Evolutionary conservation across 2,888 invertebrate genomes (phyloP).

Genomic region (Seladonia tumulorum): DNA sequence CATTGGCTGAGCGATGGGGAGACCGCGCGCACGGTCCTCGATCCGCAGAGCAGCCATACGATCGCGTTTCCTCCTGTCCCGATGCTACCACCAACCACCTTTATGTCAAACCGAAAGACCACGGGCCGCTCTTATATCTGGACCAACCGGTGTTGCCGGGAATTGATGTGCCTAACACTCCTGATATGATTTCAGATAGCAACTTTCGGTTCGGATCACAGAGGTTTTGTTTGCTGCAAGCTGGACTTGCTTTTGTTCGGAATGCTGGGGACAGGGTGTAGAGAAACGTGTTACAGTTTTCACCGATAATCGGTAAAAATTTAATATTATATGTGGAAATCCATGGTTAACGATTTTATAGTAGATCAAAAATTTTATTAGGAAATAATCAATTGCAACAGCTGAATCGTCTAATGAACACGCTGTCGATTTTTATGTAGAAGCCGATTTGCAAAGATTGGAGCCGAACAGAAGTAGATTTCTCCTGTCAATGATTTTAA

Average conservation of each 20-base stretch:
- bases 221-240: neutral
- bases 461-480: neutral
- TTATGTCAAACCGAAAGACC: slow-evolving; percentile 39
- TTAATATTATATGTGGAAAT: neutral
- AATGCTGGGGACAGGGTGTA: neutral
- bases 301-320: neutral
- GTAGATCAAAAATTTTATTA: neutral
- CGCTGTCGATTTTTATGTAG: too few species aligned
- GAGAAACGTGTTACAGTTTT: neutral
- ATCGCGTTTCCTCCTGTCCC: slow-evolving; percentile 71
- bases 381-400: neutral
- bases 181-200: neutral
- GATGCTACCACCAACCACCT: slow-evolving; percentile 60
- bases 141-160: neutral
- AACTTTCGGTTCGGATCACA: neutral
- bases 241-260: neutral
- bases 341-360: neutral
- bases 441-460: neutral
- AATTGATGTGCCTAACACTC: neutral
- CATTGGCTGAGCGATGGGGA: slow-evolving; percentile 79
- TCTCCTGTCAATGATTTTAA: neutral
- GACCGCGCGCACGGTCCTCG: slow-evolving; percentile 50
- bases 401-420: neutral
- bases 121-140: neutral
- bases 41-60: slow-evolving; percentile 75